phyloP scores from a whole-genome alignment of 2,797 vertebrate genomes.

The Sternarchorhynchus goeldii region DNA sequence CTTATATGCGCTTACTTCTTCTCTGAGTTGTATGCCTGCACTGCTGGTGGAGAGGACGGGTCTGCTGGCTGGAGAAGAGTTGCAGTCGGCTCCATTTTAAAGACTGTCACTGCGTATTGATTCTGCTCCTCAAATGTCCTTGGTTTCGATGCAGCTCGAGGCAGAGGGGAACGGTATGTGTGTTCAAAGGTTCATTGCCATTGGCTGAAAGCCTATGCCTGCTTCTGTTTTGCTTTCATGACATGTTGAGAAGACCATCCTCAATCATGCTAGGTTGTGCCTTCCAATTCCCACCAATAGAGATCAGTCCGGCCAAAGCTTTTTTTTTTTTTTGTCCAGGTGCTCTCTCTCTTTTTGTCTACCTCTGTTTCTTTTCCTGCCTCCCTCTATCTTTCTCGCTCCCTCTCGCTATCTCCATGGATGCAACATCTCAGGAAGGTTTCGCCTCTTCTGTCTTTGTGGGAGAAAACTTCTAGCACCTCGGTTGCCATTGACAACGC shows the following conservation, averaged over 20 bases:
- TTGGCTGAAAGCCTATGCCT: background rate
- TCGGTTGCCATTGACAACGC: constrained; percentile 63
- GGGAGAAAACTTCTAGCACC: constrained; percentile 57
- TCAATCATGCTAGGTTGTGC: constrained; percentile 18
- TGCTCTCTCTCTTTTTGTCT: constrained; percentile 27
- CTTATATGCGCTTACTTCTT: constrained; percentile 1
- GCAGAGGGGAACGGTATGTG: too few relatives aligned
- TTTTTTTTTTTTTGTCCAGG: constrained; percentile 43
- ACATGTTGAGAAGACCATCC: constrained; percentile 15
- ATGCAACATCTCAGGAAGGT: constrained; percentile 50
- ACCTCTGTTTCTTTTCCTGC: background rate
- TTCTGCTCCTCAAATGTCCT: constrained; percentile 2
- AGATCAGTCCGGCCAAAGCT: constrained; percentile 46
- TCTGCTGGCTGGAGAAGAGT: background rate
- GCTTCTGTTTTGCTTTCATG: constrained; percentile 7
- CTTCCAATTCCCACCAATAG: constrained; percentile 32
- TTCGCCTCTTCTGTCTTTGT: constrained; percentile 51
- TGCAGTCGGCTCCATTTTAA: constrained; percentile 6
- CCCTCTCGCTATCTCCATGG: constrained; percentile 46
- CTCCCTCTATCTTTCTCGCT: constrained; percentile 15
- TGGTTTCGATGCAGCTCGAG: background rate
- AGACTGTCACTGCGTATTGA: background rate
- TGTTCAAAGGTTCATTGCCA: background rate
- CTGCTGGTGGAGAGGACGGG: background rate
- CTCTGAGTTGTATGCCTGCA: background rate